phyloP scores from a whole-genome alignment of 2,888 invertebrate species.

The Drosophila merina region DNA sequence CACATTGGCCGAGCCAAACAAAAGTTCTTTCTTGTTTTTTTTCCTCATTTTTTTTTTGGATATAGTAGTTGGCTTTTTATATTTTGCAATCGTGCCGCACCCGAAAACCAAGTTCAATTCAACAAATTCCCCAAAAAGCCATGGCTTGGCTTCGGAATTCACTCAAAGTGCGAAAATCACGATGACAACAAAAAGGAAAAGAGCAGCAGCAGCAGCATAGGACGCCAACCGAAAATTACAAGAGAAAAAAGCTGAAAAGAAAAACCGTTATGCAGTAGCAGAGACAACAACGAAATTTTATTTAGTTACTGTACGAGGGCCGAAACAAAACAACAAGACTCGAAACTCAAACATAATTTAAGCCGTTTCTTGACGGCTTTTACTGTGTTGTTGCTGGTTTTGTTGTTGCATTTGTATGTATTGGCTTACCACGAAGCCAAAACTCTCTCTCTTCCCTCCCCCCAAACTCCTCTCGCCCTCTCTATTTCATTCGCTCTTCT shows the following conservation, averaged over 20 bases:
- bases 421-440: constrained; percentile 41
- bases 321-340: constrained; percentile 16
- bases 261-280: constrained; percentile 4
- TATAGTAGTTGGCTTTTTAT: not conserved
- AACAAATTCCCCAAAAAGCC: constrained; percentile 31
- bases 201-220: constrained; percentile 18
- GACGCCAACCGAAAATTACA: constrained; percentile 16
- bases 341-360: constrained; percentile 20
- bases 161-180: constrained; percentile 18
- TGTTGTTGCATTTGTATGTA: constrained; percentile 26
- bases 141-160: constrained; percentile 5
- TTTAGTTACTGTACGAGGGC: constrained; percentile 22
- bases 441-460: constrained; percentile 24
- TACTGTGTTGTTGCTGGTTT: constrained; percentile 27
- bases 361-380: constrained; percentile 16
- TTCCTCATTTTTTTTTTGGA: constrained; percentile 2
- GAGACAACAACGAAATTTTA: constrained; percentile 10
- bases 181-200: constrained; percentile 39
- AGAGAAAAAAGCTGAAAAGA: constrained; percentile 1
- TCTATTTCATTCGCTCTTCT: constrained; percentile 17
- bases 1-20: constrained; percentile 16
- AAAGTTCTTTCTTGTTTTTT: constrained; percentile 16
- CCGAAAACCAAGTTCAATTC: constrained; percentile 55
- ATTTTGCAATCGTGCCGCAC: constrained; percentile 46
- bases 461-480: constrained; percentile 17